Evolutionary conservation across 2,113 vertebrate genomes (phyloP).

Genomic region (Polypterus senegalus): DNA sequence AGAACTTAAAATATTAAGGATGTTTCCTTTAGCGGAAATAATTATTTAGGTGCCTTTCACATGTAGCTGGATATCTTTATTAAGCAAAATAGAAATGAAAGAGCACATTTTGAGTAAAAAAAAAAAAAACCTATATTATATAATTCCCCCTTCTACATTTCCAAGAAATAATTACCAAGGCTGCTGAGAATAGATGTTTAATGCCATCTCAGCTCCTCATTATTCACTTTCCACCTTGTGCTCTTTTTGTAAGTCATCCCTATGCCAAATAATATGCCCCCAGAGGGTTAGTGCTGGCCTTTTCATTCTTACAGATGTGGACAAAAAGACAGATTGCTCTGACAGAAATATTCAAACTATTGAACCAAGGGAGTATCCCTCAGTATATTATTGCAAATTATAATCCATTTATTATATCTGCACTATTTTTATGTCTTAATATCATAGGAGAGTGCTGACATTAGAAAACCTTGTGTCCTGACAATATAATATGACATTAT

Average conservation of each 20-base stretch:
- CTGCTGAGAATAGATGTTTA: not conserved
- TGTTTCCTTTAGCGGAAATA: no score
- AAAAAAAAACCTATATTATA: not conserved
- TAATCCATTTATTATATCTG: not conserved
- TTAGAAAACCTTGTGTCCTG: not conserved
- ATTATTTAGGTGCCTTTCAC: no score
- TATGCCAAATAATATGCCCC: not conserved
- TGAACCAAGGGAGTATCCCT: not conserved
- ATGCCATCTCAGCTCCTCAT: not conserved
- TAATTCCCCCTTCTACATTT: not conserved
- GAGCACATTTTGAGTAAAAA: no score
- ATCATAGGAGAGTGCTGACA: not conserved
- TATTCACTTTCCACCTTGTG: not conserved
- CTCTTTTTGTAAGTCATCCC: not conserved
- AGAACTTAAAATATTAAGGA: no score
- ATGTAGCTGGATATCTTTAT: no score
- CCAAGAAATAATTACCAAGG: not conserved
- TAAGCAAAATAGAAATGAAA: no score
- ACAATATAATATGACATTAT: not conserved
- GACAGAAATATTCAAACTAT: not conserved
- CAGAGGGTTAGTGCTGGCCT: not conserved
- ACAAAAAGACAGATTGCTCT: not conserved
- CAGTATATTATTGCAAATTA: not conserved
- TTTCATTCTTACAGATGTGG: conserved; percentile 2
- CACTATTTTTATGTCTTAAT: not conserved